Conservation (phyloP, 2,888 invertebrate species). For the Troilus luridus region DNA sequence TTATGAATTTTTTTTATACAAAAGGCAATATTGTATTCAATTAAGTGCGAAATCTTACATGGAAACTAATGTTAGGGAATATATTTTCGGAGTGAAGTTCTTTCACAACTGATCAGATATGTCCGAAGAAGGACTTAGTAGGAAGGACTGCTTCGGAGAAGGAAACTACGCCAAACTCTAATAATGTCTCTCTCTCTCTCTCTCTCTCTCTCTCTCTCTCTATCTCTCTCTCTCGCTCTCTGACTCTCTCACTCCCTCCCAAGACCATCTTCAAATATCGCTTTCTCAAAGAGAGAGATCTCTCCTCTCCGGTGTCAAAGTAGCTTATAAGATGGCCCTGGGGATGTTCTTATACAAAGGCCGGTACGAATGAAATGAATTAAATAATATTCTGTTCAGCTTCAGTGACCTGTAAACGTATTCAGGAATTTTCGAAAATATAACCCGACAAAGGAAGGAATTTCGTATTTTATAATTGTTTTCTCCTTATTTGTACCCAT, state of each 20-base stretch:
- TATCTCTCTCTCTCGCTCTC: background rate
- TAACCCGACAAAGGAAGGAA: background rate
- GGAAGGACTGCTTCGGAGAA: background rate
- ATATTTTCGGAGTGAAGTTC: background rate
- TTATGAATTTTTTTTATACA: no score
- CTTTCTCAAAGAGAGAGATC: background rate
- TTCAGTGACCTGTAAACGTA: background rate
- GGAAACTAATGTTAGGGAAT: no score
- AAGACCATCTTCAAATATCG: background rate
- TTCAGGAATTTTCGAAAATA: background rate
- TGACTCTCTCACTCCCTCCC: background rate
- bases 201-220: background rate
- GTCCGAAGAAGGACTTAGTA: background rate
- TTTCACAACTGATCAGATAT: background rate
- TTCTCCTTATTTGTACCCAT: no score
- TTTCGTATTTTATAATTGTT: background rate
- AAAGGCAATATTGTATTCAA: no score
- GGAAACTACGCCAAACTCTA: background rate
- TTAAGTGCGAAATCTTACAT: no score
- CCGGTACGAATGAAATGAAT: background rate
- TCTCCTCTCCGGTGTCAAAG: slow-evolving; percentile 11
- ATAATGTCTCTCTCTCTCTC: background rate
- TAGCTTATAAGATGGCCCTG: background rate
- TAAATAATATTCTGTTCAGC: slow-evolving; percentile 7
- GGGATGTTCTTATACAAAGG: background rate